Percentiles rank a stretch among this genome's conserved stretches.
Evolutionary conservation across 2,113 vertebrate genomes (phyloP).

Genomic region (Petromus typicus): DNA sequence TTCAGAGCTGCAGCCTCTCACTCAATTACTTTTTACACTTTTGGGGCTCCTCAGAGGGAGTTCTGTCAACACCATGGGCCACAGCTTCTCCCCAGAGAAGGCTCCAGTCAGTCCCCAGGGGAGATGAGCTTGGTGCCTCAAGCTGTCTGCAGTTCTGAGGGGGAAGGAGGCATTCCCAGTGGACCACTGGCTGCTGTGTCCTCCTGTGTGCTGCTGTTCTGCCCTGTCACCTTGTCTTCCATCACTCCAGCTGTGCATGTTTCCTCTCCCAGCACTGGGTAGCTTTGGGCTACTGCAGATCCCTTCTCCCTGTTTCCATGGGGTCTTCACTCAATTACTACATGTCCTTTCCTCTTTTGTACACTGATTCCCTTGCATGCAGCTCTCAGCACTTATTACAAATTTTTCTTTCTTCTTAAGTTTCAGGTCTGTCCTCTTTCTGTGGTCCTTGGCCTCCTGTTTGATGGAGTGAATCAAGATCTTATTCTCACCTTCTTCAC

Average conservation of each 20-base stretch:
- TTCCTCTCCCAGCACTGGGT: neutral
- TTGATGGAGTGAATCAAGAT: neutral
- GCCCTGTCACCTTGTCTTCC: neutral
- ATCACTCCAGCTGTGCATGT: rapidly evolving
- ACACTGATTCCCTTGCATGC: neutral
- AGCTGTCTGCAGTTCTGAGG: neutral
- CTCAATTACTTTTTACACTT: conserved; percentile 6
- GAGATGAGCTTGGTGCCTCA: neutral
- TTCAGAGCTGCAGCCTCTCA: conserved; percentile 18
- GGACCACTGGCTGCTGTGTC: rapidly evolving
- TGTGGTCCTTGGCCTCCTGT: neutral
- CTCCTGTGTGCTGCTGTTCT: no score
- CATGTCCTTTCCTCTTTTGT: neutral
- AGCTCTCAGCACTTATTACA: neutral
- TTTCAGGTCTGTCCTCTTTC: neutral
- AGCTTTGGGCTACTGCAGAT: neutral
- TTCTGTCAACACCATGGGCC: neutral
- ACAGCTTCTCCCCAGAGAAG: neutral
- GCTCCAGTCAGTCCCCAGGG: neutral
- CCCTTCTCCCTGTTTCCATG: neutral
- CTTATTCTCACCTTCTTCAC: neutral
- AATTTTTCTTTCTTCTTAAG: neutral
- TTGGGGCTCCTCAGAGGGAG: neutral
- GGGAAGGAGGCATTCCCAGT: no score
- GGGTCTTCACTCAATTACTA: neutral